Evolutionary conservation across 2,888 invertebrate species (phyloP), one percentile per base, ranked within the genome.

Genomic region (Pollenia labialis): DNA sequence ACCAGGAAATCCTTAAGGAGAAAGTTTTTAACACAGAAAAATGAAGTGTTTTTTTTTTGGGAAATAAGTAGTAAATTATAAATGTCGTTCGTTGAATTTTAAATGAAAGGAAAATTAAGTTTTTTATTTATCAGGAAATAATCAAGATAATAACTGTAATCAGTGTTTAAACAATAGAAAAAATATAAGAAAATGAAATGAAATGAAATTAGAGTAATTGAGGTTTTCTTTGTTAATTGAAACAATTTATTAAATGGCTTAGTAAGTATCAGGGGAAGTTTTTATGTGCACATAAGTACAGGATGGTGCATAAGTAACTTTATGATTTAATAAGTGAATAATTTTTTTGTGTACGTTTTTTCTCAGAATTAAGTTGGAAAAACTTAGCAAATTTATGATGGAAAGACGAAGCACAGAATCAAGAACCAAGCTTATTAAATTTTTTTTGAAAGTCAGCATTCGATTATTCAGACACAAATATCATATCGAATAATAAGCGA

Each of bases 161-260:
- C 76, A 77, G 46, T 56, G 66, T 60, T 81, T 68, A 60, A 58
- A 14, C 50, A 66, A 42, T 12, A 32, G 40, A 75, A 56, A 42
- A 64, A 40, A 23, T 11, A 16, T 54, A 32, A 32, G 32, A 44
- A 66, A 58, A n/a, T 18, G 14, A n/a, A n/a, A n/a, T n/a, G 8
- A 42, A 71, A 68, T 14, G 12, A 46, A 81, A 50, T 58, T 1
- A 60, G 77, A 62, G 42, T 85, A 56, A 81, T 81, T 81, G 52
- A 64, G 14, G 58, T 80, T 62, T 42, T 56, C 1, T 58, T 23
- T 40, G 58, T 56, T 16, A 42, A 12, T 42, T 72, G 60, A 71
- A 85, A 81, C 77, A 74, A 81, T 85, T 81, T 68, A 77, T 68
- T 77, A 85, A 77, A 77, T 32, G 68, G 71, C 16, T 7, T 12